Conservation (phyloP, 2,113 vertebrate genomes). For the Lathamus discolor region DNA sequence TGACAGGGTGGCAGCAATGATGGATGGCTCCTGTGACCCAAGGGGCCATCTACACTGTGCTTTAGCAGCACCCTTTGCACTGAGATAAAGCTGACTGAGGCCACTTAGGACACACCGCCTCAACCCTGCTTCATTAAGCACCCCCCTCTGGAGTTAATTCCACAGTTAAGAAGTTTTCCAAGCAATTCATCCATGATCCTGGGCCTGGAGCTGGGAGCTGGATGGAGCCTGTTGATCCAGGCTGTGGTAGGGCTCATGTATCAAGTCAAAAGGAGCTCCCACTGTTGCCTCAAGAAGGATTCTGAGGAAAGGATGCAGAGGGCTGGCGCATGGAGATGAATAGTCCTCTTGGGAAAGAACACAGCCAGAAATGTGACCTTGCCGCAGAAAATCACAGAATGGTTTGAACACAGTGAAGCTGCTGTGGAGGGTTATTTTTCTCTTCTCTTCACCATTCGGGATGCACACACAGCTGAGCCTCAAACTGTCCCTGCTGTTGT, state of each 20-base stretch:
- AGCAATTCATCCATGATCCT: not conserved
- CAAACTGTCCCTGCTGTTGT: not conserved
- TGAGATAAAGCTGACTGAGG: not conserved
- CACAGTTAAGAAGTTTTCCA: not conserved
- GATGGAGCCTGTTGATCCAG: not conserved
- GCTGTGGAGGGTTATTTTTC: not conserved
- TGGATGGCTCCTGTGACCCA: not conserved
- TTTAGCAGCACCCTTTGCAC: accelerated
- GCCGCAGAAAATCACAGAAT: not conserved
- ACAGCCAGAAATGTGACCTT: not conserved
- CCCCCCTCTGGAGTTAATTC: not conserved
- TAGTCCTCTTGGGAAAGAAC: not conserved
- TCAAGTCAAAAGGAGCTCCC: not conserved
- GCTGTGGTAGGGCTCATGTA: not conserved
- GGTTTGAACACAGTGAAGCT: accelerated
- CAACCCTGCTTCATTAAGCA: not conserved
- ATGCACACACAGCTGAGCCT: not conserved
- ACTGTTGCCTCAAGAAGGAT: not conserved
- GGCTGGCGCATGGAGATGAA: not conserved
- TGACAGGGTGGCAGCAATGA: accelerated
- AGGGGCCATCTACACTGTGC: not conserved
- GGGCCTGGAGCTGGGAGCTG: not conserved
- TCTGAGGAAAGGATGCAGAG: not conserved
- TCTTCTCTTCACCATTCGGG: not conserved
- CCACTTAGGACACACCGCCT: accelerated